Evolutionary conservation across 2,888 invertebrate species (phyloP), one percentile per base, ranked within the genome.

Genomic region (Drosophila quinaria): DNA sequence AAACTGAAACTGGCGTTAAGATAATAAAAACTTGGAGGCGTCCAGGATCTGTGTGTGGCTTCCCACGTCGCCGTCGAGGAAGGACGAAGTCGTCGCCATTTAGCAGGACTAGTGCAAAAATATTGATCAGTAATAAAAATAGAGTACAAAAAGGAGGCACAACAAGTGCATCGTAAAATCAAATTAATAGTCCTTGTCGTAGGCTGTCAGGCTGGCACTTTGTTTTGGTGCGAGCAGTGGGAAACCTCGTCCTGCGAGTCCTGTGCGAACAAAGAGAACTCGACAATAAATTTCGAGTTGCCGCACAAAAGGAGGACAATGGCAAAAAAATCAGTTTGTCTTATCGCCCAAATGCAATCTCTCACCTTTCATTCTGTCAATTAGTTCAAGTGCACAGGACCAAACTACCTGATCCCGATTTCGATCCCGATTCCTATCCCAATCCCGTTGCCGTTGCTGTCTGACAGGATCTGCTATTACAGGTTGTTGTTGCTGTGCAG

Each of bases 161-260:
- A 71, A 66, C 87, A 84, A 87, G 87, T 79, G 87, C 80, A 88
- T 56, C 88, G 83, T 86, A 83, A 87, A 88, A 86, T 88, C 81
- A 77, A 86, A 87, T 88, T 87, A 86, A 86, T 88, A 83, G 86
- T 83, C 72, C 77, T 84, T 80, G 80, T 80, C 85, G 74, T 67
- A 68, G 78, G 74, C 74, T 60, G 70, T 81, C 78, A 70, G 74
- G 50, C 70, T 79, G 83, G 83, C 81, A 78, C 88, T 81, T 87
- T 87, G 88, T 87, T 87, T 88, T 87, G 86, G 78, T 88, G 71
- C 76, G 52, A 87, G 70, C 88, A 87, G 86, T 88, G 86, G 88
- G 86, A 88, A 87, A 80, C 88, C 83, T 37, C n/a, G 37, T 8
- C 29, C 29, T 29, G 54, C 74, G 60, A 37, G 51, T 70, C 54